Evolutionary conservation across 2,113 vertebrate genomes (phyloP).

Genomic region (Coregonus clupeaformis): DNA sequence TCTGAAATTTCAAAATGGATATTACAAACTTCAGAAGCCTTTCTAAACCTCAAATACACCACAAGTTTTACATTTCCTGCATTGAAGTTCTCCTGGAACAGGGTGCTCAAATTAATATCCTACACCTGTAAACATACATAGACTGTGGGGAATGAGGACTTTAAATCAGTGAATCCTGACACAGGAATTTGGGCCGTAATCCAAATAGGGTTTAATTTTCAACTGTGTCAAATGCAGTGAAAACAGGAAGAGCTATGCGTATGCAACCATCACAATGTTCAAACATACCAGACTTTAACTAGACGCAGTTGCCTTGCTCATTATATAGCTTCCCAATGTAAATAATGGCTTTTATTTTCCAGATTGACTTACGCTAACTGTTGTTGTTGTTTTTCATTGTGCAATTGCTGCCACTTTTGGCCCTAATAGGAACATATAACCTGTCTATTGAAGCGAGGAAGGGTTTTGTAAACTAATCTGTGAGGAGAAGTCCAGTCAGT

Average conservation of each 20-base stretch:
- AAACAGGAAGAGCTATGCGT: not conserved
- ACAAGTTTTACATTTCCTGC: too few relatives aligned
- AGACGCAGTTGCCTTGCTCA: not conserved
- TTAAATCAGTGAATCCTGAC: not conserved
- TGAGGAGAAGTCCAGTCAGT: constrained; percentile 62
- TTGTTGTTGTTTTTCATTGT: too few relatives aligned
- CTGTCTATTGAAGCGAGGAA: constrained; percentile 47
- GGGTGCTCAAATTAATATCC: too few relatives aligned
- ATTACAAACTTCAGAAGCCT: too few relatives aligned
- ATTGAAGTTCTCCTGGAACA: too few relatives aligned
- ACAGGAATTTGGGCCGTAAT: constrained; percentile 13
- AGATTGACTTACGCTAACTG: constrained; percentile 25
- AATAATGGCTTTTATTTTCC: not conserved
- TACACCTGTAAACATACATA: not conserved
- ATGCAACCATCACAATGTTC: not conserved
- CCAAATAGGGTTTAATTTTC: constrained; percentile 14
- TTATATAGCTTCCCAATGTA: not conserved
- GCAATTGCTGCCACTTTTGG: constrained; percentile 38
- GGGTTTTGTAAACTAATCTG: constrained; percentile 61
- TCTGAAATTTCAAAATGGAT: too few relatives aligned
- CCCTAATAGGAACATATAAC: constrained; percentile 52
- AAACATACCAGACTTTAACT: not conserved
- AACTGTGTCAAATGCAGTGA: not conserved
- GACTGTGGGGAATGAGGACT: not conserved
- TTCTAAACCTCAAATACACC: too few relatives aligned